Percentiles rank a stretch among this genome's conserved stretches.
These are phyloP conservation scores for Eupithecia subfuscata DNA, from an alignment of 2,888 invertebrate genomes.

Conservation along the genomic window DNA sequence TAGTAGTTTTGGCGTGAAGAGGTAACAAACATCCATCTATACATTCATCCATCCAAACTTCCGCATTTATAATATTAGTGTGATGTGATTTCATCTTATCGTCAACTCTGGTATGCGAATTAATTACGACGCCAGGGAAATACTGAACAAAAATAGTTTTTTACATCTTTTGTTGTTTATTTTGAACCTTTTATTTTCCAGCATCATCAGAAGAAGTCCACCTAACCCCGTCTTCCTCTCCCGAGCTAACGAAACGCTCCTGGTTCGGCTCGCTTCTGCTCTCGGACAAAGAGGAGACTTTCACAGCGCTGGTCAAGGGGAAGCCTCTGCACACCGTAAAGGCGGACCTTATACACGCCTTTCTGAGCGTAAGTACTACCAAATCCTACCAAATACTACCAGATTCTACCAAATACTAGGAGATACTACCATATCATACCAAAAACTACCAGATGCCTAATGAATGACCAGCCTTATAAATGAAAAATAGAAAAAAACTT, in stretches of 20 bases:
- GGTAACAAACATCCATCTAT: too few species aligned
- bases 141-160: too few species aligned
- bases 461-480: too few species aligned
- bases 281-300: conserved; percentile 98
- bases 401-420: background rate
- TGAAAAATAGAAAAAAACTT: too few species aligned
- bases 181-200: conserved; percentile 61
- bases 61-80: too few species aligned
- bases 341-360: conserved; percentile 99
- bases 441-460: too few species aligned
- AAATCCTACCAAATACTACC: background rate
- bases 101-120: too few species aligned
- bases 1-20: too few species aligned
- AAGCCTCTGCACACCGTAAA: conserved; percentile 98
- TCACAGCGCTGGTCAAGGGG: conserved; percentile 97
- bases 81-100: too few species aligned
- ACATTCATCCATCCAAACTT: too few species aligned
- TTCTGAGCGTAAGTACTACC: conserved; percentile 93
- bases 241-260: conserved; percentile 98
- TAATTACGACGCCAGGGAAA: too few species aligned
- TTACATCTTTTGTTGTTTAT: too few species aligned
- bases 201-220: conserved; percentile 95
- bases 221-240: conserved; percentile 97
- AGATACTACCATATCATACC: background rate
- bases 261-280: conserved; percentile 99